Percentiles rank a stretch among this genome's conserved stretches.
phyloP scores from a whole-genome alignment of 2,113 vertebrate genomes.

The Lanius collurio region DNA sequence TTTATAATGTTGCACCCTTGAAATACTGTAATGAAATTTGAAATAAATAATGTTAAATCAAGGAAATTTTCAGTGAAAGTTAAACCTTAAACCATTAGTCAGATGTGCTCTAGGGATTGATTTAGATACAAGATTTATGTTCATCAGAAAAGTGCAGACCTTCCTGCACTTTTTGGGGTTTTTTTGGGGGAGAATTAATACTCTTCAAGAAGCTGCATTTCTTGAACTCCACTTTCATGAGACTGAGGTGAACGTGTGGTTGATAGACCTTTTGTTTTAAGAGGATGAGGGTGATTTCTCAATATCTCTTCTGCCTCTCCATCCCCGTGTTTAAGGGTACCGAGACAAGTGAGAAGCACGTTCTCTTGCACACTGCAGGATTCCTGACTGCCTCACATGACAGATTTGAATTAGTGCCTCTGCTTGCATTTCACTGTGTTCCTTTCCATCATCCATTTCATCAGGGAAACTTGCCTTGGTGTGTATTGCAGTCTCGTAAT shows the following conservation, averaged over 20 bases:
- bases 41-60: background rate
- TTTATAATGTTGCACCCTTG: background rate
- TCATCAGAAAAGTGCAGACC: background rate
- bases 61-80: background rate
- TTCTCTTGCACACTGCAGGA: background rate
- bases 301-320: accelerated
- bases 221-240: background rate
- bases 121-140: background rate
- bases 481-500: background rate
- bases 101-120: background rate
- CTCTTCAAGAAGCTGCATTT: background rate
- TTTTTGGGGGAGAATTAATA: background rate
- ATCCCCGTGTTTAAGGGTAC: background rate
- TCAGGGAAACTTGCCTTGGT: background rate
- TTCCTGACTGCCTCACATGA: background rate
- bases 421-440: background rate
- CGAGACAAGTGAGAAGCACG: background rate
- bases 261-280: background rate
- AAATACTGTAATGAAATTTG: background rate
- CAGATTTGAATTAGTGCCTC: background rate
- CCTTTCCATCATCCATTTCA: background rate
- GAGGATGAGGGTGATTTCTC: background rate
- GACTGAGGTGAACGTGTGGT: background rate
- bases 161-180: background rate
- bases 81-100: background rate